phyloP scores from a whole-genome alignment of 2,888 invertebrate genomes.

The Hydriomena furcata region DNA sequence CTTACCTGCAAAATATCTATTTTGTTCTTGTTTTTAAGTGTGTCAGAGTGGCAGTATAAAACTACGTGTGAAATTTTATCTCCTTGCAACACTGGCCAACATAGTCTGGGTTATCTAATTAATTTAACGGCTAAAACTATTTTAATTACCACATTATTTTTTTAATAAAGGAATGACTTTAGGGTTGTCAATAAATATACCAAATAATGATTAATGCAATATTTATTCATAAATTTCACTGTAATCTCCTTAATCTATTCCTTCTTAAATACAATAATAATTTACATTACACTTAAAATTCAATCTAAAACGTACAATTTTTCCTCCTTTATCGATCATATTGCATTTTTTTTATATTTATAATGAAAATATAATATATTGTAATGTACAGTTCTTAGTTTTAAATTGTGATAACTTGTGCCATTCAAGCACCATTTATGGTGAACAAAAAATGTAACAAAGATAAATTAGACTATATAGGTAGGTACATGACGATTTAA shows the following conservation, averaged over 20 bases:
- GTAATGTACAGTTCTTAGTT: conserved; percentile 49
- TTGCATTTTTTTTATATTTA: conserved; percentile 67
- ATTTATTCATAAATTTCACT: conserved; percentile 83
- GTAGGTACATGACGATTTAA: conserved; percentile 36
- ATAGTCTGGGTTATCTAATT: no score
- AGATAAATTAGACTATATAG: no score
- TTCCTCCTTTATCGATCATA: conserved; percentile 65
- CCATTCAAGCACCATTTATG: conserved; percentile 45
- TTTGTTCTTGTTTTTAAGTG: no score
- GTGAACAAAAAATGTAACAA: conserved; percentile 32
- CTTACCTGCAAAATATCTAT: no score
- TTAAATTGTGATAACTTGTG: conserved; percentile 51
- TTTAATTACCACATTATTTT: no score
- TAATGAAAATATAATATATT: conserved; percentile 65
- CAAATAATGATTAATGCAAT: conserved; percentile 76
- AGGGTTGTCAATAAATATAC: conserved; percentile 38
- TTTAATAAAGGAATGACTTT: neutral
- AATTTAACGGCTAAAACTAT: no score
- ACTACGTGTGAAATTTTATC: no score
- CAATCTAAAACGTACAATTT: conserved; percentile 64
- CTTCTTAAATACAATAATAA: conserved; percentile 77
- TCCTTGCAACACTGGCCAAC: conserved; percentile 25
- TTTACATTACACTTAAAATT: conserved; percentile 77
- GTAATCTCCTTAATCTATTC: conserved; percentile 77
- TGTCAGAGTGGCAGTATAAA: no score